phyloP scores from a whole-genome alignment of 2,888 invertebrate species.

The Eupithecia inturbata region DNA sequence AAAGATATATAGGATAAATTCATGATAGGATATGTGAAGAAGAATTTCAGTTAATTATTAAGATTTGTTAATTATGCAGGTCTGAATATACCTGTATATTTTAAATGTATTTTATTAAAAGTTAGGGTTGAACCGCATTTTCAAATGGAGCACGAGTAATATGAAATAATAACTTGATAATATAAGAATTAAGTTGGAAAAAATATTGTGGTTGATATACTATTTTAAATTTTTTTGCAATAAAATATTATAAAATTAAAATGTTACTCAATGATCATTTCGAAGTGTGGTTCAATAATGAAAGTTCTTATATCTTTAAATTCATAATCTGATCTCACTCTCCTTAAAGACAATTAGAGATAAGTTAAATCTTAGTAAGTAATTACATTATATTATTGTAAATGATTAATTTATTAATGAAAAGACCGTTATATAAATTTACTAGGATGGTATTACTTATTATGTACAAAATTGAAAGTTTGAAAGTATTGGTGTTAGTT shows the following conservation, averaged over 20 bases:
- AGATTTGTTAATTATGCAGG: not conserved
- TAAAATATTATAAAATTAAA: not conserved
- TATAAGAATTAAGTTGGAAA: not conserved
- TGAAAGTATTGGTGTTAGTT: not conserved
- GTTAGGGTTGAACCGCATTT: not conserved
- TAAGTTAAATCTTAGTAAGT: not conserved
- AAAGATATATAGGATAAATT: slow-evolving; percentile 41
- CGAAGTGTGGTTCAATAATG: not conserved
- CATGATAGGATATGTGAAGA: slow-evolving; percentile 48
- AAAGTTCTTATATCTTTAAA: slow-evolving; percentile 1
- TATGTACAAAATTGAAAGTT: not conserved
- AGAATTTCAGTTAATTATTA: slow-evolving; percentile 8
- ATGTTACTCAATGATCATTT: not conserved
- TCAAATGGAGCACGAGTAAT: not conserved
- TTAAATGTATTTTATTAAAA: not conserved
- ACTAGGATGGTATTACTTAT: not conserved
- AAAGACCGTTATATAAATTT: not conserved
- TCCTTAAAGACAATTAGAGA: not conserved
- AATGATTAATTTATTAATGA: not conserved
- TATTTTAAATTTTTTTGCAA: not conserved
- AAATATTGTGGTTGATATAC: not conserved
- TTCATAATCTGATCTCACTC: not conserved
- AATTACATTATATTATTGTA: not conserved
- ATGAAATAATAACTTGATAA: not conserved
- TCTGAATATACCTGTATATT: not conserved